A percentile compares a stretch with the other conserved stretches of the same genome.
Conservation (phyloP, 2,888 invertebrate species). For the Argynnis bischoffii region DNA sequence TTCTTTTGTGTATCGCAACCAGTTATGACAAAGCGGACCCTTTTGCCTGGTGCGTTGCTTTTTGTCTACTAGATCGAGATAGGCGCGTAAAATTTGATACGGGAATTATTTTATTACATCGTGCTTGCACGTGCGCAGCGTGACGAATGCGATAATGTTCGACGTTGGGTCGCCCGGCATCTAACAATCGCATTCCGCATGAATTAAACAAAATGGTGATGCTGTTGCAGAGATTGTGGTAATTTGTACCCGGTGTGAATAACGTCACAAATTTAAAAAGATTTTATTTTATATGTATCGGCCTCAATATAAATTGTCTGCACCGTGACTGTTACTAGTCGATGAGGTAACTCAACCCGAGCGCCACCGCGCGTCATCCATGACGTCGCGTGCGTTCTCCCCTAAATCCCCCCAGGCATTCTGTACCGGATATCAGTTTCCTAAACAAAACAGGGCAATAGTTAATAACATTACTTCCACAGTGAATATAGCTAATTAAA, state of each 20-base stretch:
- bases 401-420: slow-evolving; percentile 49
- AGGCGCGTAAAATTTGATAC: slow-evolving; percentile 81
- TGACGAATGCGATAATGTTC: slow-evolving; percentile 80
- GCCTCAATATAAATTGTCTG: slow-evolving; percentile 3
- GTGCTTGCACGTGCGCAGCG: slow-evolving; percentile 78
- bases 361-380: slow-evolving; percentile 42
- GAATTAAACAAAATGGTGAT: slow-evolving; percentile 73
- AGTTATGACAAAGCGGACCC: slow-evolving; percentile 78
- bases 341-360: slow-evolving; percentile 28
- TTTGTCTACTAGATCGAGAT: slow-evolving; percentile 81
- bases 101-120: slow-evolving; percentile 81
- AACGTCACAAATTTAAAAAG: slow-evolving; percentile 60
- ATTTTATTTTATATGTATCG: slow-evolving; percentile 40
- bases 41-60: slow-evolving; percentile 62
- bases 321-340: slow-evolving; percentile 16
- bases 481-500: background rate
- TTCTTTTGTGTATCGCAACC: slow-evolving; percentile 72
- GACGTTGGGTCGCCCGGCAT: slow-evolving; percentile 59
- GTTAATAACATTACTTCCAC: slow-evolving; percentile 45
- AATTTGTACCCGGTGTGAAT: slow-evolving; percentile 52
- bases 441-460: slow-evolving; percentile 58
- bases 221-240: slow-evolving; percentile 61
- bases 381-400: slow-evolving; percentile 70
- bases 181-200: slow-evolving; percentile 79
- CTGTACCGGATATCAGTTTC: slow-evolving; percentile 63